These are phyloP conservation scores for Perithous albicinctus DNA, from an alignment of 2,888 invertebrate species.

Conservation along the genomic window DNA sequence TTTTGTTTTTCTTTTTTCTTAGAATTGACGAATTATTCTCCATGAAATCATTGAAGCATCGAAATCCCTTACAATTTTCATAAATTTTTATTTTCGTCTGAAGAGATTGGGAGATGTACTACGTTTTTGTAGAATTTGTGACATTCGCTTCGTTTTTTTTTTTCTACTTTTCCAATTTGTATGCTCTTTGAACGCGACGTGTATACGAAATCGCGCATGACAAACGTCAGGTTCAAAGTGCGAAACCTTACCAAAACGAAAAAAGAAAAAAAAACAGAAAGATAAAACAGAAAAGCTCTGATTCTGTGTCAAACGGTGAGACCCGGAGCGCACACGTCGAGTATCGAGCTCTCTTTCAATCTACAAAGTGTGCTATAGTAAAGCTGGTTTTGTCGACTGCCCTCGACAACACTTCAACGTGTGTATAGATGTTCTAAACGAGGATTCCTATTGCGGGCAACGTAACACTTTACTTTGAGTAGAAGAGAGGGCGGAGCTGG, in stretches of 20 bases:
- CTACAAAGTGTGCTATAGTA: constrained; percentile 8
- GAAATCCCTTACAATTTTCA: too few relatives aligned
- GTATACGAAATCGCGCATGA: not conserved
- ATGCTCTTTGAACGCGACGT: not conserved
- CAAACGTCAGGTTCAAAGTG: not conserved
- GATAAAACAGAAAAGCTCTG: too few relatives aligned
- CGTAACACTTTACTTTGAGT: constrained; percentile 32
- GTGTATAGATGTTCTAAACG: constrained; percentile 43
- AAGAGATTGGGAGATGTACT: not conserved
- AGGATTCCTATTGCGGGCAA: constrained; percentile 37
- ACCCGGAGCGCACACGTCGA: constrained; percentile 31
- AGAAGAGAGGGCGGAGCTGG: constrained; percentile 15
- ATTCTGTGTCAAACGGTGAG: constrained; percentile 3
- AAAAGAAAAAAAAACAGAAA: too few relatives aligned
- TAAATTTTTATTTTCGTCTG: too few relatives aligned
- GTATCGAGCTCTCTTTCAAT: constrained; percentile 50
- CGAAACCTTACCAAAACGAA: not conserved
- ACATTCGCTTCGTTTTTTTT: not conserved
- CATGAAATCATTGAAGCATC: too few relatives aligned
- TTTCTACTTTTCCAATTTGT: not conserved
- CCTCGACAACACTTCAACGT: constrained; percentile 38
- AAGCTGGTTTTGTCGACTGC: constrained; percentile 27
- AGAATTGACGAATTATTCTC: too few relatives aligned
- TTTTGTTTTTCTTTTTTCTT: too few relatives aligned
- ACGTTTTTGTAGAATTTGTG: not conserved